Evolutionary conservation across 1,140 invertebrate genomes (phyloP).

Genomic region (Papilio dardanus): DNA sequence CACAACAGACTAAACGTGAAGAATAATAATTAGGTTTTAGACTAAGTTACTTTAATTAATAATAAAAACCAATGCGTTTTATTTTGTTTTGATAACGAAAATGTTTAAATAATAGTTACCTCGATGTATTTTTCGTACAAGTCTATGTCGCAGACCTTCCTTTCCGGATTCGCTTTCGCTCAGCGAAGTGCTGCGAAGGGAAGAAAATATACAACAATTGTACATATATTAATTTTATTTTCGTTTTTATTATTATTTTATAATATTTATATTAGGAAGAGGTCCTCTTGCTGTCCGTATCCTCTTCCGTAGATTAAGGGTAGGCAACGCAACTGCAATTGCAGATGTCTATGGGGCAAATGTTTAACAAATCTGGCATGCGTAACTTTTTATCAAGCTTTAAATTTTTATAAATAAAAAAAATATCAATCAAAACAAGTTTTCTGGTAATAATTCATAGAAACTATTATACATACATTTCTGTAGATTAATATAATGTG

Average conservation of each 20-base stretch:
- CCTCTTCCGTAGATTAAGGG: too few relatives aligned
- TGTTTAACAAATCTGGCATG: too few relatives aligned
- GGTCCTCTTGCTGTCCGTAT: too few relatives aligned
- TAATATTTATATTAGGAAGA: too few relatives aligned
- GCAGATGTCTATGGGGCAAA: too few relatives aligned
- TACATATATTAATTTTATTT: background rate
- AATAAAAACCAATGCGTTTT: too few relatives aligned
- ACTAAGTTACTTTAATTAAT: too few relatives aligned
- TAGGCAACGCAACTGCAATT: too few relatives aligned
- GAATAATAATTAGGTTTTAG: background rate
- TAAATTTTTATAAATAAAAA: background rate
- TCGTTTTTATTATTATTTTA: too few relatives aligned
- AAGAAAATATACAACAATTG: background rate
- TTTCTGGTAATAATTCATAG: background rate
- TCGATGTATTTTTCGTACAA: slow-evolving; percentile 76
- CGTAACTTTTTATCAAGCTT: too few relatives aligned
- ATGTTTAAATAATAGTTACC: slow-evolving; percentile 50
- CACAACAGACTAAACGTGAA: background rate
- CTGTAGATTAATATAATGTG: background rate
- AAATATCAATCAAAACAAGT: background rate
- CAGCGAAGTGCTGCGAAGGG: slow-evolving; percentile 59
- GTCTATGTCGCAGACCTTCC: slow-evolving; percentile 72
- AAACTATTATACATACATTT: too few relatives aligned
- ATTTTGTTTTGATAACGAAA: background rate
- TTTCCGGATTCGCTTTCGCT: slow-evolving; percentile 65